These are phyloP conservation scores for Isurus oxyrinchus DNA, from an alignment of 2,113 vertebrate species.

Conservation along the genomic window DNA sequence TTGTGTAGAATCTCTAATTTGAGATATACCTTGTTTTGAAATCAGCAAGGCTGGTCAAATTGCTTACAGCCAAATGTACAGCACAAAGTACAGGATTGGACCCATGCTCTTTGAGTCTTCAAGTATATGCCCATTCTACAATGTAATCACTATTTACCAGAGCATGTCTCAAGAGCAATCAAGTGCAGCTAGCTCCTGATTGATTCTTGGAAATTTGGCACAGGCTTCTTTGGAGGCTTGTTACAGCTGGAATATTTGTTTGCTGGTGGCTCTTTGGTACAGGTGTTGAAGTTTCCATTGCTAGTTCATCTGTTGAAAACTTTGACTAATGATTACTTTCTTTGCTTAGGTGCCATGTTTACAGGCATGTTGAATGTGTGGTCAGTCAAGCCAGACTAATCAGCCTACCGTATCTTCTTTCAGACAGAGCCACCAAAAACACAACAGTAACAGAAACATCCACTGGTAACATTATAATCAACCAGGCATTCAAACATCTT, in stretches of 20 bases:
- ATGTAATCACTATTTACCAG: background rate
- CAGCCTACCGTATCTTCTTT: background rate
- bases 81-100: background rate
- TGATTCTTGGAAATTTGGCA: background rate
- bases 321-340: background rate
- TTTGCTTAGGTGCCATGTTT: background rate
- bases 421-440: background rate
- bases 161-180: background rate
- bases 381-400: background rate
- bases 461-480: background rate
- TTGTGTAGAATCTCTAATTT: background rate
- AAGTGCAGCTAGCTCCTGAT: background rate
- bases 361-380: background rate
- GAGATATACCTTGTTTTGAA: background rate
- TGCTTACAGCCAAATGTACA: background rate
- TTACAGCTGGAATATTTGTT: background rate
- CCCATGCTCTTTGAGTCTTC: background rate
- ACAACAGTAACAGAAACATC: background rate
- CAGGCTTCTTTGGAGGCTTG: background rate
- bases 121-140: background rate
- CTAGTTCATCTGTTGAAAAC: background rate
- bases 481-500: background rate
- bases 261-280: background rate
- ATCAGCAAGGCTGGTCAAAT: background rate
- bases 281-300: background rate